These are phyloP conservation scores for Phortica variegata DNA, from an alignment of 1,140 invertebrate species.

Conservation along the genomic window DNA sequence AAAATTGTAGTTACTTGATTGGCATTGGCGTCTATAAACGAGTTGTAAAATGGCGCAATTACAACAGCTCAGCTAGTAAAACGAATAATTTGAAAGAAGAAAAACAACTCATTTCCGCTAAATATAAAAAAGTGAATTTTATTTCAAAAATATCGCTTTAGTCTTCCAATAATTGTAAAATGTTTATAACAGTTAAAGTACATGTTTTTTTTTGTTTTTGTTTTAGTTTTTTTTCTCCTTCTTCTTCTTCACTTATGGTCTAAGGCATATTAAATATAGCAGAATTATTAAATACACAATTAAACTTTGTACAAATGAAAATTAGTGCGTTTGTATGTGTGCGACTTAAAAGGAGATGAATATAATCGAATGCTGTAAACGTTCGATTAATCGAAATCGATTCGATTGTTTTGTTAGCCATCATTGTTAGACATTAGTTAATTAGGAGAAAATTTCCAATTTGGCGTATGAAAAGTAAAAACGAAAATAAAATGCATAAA, in stretches of 20 bases:
- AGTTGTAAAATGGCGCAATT: too few relatives aligned
- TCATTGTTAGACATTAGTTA: conserved; percentile 27
- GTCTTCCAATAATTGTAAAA: not conserved
- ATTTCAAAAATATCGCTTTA: too few relatives aligned
- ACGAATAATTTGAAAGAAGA: conserved; percentile 18
- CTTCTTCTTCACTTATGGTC: conserved; percentile 31
- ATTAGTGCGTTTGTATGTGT: too few relatives aligned
- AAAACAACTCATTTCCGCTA: too few relatives aligned
- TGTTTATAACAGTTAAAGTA: conserved; percentile 1
- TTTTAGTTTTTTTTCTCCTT: conserved; percentile 24
- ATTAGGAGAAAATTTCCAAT: too few relatives aligned
- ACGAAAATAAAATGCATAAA: not conserved
- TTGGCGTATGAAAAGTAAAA: too few relatives aligned
- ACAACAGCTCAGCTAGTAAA: conserved; percentile 25
- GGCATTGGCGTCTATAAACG: conserved; percentile 2
- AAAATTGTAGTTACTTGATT: conserved; percentile 37
- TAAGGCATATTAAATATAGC: conserved; percentile 32
- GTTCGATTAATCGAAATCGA: too few relatives aligned
- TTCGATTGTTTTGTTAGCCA: too few relatives aligned
- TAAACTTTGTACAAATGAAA: conserved; percentile 50
- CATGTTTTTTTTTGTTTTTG: conserved; percentile 23
- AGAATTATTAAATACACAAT: too few relatives aligned
- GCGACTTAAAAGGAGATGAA: too few relatives aligned
- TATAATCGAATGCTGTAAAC: too few relatives aligned
- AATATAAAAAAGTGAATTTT: too few relatives aligned